Conservation (phyloP, 2,113 vertebrate species). For the Chloropsis cyanopogon region DNA sequence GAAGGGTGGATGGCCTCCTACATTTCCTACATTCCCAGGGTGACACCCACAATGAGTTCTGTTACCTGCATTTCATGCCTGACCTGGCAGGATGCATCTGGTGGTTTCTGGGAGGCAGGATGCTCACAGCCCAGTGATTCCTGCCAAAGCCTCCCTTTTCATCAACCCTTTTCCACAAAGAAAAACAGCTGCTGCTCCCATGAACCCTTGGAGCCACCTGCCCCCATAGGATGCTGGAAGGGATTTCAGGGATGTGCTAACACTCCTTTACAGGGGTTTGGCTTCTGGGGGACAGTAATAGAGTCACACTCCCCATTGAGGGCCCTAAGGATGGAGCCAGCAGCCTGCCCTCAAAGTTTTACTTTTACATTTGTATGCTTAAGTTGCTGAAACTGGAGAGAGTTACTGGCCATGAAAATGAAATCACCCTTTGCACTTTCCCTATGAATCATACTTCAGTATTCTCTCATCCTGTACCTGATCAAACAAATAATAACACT, state of each 20-base stretch:
- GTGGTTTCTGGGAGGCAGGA: conserved; percentile 21
- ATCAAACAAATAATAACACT: not conserved
- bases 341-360: not conserved
- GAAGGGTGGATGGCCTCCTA: not conserved
- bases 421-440: not conserved
- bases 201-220: not conserved
- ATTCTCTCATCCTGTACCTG: not conserved
- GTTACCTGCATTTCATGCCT: conserved; percentile 19
- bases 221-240: not conserved
- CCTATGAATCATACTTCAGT: not conserved
- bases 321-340: not conserved
- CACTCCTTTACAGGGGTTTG: not conserved
- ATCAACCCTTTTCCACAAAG: not conserved
- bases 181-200: not conserved
- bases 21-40: not conserved
- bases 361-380: not conserved
- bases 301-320: not conserved
- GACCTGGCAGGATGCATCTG: conserved; percentile 57
- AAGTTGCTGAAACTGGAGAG: not conserved
- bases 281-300: fast-evolving
- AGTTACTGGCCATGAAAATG: not conserved
- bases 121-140: conserved; percentile 7
- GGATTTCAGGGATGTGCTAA: not conserved
- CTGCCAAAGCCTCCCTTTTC: not conserved
- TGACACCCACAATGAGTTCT: conserved; percentile 22